Conservation (phyloP, 2,888 invertebrate species). For the Eurois occulta region DNA sequence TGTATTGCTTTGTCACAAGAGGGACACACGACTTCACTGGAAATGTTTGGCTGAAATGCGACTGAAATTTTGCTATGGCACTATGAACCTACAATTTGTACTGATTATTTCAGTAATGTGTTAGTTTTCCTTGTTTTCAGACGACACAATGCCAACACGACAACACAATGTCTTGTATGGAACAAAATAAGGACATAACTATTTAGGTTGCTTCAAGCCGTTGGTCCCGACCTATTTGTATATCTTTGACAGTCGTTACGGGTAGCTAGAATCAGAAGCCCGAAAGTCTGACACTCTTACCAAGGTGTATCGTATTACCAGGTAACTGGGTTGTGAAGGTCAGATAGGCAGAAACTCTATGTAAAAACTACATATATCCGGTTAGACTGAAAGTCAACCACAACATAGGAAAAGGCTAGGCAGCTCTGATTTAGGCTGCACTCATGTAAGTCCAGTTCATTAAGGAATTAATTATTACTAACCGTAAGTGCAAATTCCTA, state of each 20-base stretch:
- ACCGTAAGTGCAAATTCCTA: not conserved
- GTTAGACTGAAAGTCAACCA: not conserved
- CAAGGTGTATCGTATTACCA: not conserved
- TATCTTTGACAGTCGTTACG: not conserved
- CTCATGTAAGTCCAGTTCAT: not conserved
- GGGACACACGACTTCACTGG: not conserved
- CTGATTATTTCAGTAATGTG: not conserved
- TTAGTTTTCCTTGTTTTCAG: not conserved
- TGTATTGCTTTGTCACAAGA: not conserved
- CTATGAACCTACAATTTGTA: not conserved
- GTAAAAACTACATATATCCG: not conserved
- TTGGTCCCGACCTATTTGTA: not conserved
- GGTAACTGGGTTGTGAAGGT: not conserved
- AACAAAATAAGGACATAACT: not conserved
- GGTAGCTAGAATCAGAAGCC: not conserved
- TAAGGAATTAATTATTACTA: not conserved
- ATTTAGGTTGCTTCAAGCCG: not conserved
- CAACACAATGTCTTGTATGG: not conserved
- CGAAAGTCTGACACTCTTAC: not conserved
- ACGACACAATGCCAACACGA: not conserved
- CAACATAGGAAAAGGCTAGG: not conserved
- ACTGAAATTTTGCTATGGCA: too few species aligned
- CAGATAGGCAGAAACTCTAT: not conserved
- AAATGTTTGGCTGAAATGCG: not conserved
- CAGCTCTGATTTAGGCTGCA: not conserved